A percentile compares a stretch with the other conserved stretches of the same genome.
Conservation (phyloP, 1,140 invertebrate species). For the Grapholita molesta region DNA sequence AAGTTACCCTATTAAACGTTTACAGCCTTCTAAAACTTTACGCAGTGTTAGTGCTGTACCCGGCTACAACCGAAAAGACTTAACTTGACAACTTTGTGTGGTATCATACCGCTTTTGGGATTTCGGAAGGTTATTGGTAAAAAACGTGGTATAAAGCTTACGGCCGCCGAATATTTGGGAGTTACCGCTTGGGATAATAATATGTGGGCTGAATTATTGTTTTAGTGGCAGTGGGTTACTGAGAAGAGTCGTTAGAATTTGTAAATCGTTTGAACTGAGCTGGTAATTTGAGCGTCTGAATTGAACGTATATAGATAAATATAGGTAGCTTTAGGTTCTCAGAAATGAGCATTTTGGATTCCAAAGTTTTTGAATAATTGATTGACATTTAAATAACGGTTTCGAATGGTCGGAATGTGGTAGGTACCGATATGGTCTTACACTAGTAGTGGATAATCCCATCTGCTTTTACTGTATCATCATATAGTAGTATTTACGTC, state of each 20-base stretch:
- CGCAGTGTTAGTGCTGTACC: slow-evolving; percentile 31
- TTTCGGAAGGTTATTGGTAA: background rate
- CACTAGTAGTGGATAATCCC: too few species aligned
- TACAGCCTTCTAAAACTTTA: slow-evolving; percentile 54
- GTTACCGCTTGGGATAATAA: background rate
- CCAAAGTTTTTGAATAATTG: background rate
- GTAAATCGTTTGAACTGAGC: background rate
- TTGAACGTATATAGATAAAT: background rate
- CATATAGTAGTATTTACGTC: too few species aligned
- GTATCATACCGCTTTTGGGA: background rate
- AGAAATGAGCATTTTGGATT: background rate
- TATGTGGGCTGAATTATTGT: slow-evolving; percentile 2
- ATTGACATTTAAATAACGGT: background rate
- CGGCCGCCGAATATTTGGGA: background rate
- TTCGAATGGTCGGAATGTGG: too few species aligned
- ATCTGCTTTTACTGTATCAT: too few species aligned
- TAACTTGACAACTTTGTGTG: background rate
- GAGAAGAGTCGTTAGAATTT: background rate
- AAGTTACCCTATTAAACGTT: slow-evolving; percentile 65
- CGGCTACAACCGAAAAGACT: background rate
- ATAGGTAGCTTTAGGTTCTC: background rate
- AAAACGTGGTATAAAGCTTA: background rate
- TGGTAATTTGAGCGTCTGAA: background rate
- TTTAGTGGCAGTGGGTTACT: slow-evolving; percentile 1
- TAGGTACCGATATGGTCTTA: too few species aligned